phyloP scores from a whole-genome alignment of 1,140 invertebrate genomes.

The Mycetomoellerius zeteki region DNA sequence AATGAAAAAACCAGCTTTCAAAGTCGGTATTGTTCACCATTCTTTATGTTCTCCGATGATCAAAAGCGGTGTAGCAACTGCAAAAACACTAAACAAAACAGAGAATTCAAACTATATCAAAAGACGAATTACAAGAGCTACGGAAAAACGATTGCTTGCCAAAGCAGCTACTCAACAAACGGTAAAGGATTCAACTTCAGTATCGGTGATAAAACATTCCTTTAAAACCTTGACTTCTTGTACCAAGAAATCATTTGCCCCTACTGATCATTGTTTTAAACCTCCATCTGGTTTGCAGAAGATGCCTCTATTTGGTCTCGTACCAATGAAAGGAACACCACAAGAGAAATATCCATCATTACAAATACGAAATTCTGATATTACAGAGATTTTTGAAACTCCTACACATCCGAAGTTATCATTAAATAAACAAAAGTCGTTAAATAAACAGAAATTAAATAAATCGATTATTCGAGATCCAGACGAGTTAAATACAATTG shows the following conservation, averaged over 20 bases:
- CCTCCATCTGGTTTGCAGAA: conserved; percentile 66
- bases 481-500: background rate
- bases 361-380: background rate
- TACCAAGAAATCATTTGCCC: conserved; percentile 71
- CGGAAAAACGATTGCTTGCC: conserved; percentile 79
- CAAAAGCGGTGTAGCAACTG: background rate
- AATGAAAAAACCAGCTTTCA: conserved; percentile 82
- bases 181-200: conserved; percentile 41
- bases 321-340: conserved; percentile 56
- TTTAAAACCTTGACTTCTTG: conserved; percentile 2
- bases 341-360: background rate
- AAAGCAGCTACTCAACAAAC: conserved; percentile 62
- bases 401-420: background rate
- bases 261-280: conserved; percentile 75
- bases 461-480: background rate
- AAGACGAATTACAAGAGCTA: conserved; percentile 80
- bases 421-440: conserved; percentile 25
- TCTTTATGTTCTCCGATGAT: conserved; percentile 79
- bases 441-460: background rate
- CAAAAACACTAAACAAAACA: conserved; percentile 23
- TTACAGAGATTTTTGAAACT: background rate
- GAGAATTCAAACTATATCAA: background rate
- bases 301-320: conserved; percentile 74
- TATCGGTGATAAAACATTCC: background rate
- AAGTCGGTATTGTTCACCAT: conserved; percentile 84